These are phyloP conservation scores for Rhingia rostrata DNA, from an alignment of 2,888 invertebrate genomes.

Conservation along the genomic window DNA sequence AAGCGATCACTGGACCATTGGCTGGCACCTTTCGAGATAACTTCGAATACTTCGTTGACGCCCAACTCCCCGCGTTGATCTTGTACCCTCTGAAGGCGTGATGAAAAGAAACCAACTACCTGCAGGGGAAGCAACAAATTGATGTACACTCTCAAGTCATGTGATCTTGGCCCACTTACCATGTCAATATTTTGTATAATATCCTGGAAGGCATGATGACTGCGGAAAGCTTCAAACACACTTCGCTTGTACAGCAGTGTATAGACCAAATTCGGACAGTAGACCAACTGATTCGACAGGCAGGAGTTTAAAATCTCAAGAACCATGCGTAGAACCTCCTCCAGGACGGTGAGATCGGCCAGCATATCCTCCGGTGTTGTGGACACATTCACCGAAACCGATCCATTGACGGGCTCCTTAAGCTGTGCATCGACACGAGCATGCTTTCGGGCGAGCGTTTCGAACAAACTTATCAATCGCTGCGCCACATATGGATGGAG, in stretches of 20 bases:
- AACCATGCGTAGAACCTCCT: constrained; percentile 98
- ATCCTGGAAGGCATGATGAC: constrained; percentile 95
- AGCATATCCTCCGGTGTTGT: constrained; percentile 84
- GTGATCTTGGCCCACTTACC: constrained; percentile 84
- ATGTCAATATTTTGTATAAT: constrained; percentile 97
- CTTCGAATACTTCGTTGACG: constrained; percentile 92
- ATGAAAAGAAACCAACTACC: constrained; percentile 87
- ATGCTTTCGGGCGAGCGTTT: constrained; percentile 94
- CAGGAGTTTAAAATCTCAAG: constrained; percentile 98
- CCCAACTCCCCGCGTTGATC: constrained; percentile 89
- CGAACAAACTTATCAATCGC: constrained; percentile 94
- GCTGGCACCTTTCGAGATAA: constrained; percentile 94
- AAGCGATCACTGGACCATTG: constrained; percentile 97
- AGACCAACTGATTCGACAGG: constrained; percentile 92
- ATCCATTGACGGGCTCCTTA: constrained; percentile 82
- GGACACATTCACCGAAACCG: constrained; percentile 80
- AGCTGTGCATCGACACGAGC: constrained; percentile 86
- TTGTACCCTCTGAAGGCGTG: constrained; percentile 85
- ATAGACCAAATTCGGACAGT: constrained; percentile 97
- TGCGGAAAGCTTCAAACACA: constrained; percentile 93
- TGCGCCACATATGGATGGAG: constrained; percentile 98
- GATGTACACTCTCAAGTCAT: not conserved
- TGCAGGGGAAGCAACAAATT: constrained; percentile 76
- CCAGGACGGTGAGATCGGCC: constrained; percentile 95
- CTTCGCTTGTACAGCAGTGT: constrained; percentile 96